A percentile compares a stretch with the other conserved stretches of the same genome.
These are phyloP conservation scores for Pyrrhosoma nymphula DNA, from an alignment of 2,888 invertebrate genomes.

Conservation along the genomic window DNA sequence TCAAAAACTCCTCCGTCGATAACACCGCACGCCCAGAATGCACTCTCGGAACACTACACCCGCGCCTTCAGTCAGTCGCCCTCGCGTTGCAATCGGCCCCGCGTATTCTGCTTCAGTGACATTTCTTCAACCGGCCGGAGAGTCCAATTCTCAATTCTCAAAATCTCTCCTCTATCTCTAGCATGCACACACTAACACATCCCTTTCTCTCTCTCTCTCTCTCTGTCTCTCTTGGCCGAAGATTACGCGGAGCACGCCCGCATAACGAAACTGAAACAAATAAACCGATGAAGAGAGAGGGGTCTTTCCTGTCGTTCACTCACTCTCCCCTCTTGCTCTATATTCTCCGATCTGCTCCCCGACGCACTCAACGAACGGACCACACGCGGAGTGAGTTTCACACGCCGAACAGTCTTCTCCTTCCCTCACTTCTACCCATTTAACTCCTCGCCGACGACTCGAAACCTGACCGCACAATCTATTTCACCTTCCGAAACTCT, in stretches of 20 bases:
- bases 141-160: background rate
- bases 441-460: background rate
- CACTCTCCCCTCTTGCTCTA: background rate
- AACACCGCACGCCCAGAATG: background rate
- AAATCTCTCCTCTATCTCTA: background rate
- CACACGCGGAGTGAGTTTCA: background rate
- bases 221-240: background rate
- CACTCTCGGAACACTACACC: background rate
- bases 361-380: background rate
- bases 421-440: background rate
- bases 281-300: background rate
- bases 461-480: background rate
- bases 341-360: background rate
- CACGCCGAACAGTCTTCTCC: background rate
- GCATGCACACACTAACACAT: background rate
- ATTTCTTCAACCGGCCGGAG: conserved; percentile 46
- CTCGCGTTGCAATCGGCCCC: background rate
- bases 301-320: background rate
- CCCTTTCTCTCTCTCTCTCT: too few species aligned
- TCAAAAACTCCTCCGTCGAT: background rate
- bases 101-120: conserved; percentile 20
- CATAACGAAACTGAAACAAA: background rate
- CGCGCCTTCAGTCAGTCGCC: background rate
- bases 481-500: background rate
- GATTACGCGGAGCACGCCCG: background rate